These are phyloP conservation scores for Antennarius striatus DNA, from an alignment of 2,113 vertebrate species.

Conservation along the genomic window DNA sequence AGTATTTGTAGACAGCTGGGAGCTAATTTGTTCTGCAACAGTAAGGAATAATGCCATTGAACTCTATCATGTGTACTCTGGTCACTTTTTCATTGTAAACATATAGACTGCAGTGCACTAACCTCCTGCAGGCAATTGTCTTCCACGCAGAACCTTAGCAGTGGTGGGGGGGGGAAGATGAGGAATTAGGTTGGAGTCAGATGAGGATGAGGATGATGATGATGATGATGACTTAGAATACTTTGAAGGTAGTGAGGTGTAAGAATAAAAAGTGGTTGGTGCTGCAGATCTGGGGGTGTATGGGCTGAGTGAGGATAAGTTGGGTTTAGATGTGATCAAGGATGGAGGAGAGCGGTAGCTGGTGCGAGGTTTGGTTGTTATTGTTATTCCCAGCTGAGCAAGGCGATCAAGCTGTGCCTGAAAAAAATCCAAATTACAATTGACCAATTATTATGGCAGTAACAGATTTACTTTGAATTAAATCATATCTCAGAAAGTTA, in stretches of 20 bases:
- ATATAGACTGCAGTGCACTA: background rate
- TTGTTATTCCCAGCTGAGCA: slow-evolving; percentile 68
- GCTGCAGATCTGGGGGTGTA: slow-evolving; percentile 25
- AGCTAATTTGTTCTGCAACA: slow-evolving; percentile 42
- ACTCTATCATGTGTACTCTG: background rate
- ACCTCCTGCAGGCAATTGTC: slow-evolving; percentile 64
- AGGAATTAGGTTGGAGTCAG: slow-evolving; percentile 32
- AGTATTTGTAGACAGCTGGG: slow-evolving; percentile 57
- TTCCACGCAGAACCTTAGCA: slow-evolving; percentile 43
- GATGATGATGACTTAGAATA: slow-evolving; percentile 32
- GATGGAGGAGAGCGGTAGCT: slow-evolving; percentile 35
- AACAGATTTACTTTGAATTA: background rate
- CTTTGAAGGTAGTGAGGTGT: slow-evolving; percentile 38
- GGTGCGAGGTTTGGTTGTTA: slow-evolving; percentile 69
- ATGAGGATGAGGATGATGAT: slow-evolving; percentile 3
- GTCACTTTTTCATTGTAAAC: background rate
- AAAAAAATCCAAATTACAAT: slow-evolving; percentile 19
- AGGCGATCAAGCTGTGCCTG: slow-evolving; percentile 76
- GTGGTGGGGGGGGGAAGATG: slow-evolving; percentile 46
- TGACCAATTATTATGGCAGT: background rate
- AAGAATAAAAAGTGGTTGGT: slow-evolving; percentile 33
- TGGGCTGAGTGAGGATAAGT: slow-evolving; percentile 25
- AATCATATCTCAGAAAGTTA: background rate
- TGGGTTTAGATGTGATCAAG: slow-evolving; percentile 26
- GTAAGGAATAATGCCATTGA: background rate